Percentiles rank a stretch among this genome's conserved stretches.
phyloP scores from a whole-genome alignment of 2,888 invertebrate species.

The Horisme vitalbata region DNA sequence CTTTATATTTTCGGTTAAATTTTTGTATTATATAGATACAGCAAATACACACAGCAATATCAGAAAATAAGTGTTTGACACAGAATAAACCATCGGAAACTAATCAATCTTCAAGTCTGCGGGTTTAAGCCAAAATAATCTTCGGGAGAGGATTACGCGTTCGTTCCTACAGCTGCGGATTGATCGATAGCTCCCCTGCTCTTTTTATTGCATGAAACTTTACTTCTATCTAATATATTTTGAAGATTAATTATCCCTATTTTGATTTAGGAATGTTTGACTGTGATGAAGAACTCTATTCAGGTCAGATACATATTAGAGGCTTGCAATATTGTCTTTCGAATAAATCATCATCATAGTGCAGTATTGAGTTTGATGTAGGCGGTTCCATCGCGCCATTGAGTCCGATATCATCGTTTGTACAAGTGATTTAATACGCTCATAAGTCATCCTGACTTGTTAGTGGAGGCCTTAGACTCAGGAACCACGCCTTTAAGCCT shows the following conservation, averaged over 20 bases:
- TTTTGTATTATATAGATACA: too few species aligned
- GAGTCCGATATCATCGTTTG: slow-evolving; percentile 19
- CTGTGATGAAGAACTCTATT: neutral
- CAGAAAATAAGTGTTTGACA: slow-evolving; percentile 3
- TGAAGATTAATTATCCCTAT: too few species aligned
- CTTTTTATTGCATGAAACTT: slow-evolving; percentile 8
- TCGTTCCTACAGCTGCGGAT: slow-evolving; percentile 14
- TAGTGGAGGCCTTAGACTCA: slow-evolving; percentile 10
- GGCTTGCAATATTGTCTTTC: too few species aligned
- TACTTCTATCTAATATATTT: neutral
- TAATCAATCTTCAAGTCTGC: slow-evolving; percentile 28
- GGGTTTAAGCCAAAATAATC: slow-evolving; percentile 24
- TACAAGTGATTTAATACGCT: slow-evolving; percentile 17
- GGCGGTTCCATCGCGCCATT: slow-evolving; percentile 7
- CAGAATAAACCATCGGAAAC: slow-evolving; percentile 16
- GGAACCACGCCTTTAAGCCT: slow-evolving; percentile 10
- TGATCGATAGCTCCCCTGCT: slow-evolving; percentile 28
- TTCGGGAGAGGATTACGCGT: slow-evolving; percentile 23
- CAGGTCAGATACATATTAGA: too few species aligned
- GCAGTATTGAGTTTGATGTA: slow-evolving; percentile 7
- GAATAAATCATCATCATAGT: slow-evolving; percentile 4
- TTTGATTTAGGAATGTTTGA: too few species aligned
- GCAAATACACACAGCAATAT: too few species aligned
- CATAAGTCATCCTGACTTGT: slow-evolving; percentile 14
- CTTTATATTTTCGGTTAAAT: too few species aligned